Evolutionary conservation across 2,888 invertebrate species (phyloP), one percentile per base, ranked within the genome.

Genomic region (Macrophya annulata): DNA sequence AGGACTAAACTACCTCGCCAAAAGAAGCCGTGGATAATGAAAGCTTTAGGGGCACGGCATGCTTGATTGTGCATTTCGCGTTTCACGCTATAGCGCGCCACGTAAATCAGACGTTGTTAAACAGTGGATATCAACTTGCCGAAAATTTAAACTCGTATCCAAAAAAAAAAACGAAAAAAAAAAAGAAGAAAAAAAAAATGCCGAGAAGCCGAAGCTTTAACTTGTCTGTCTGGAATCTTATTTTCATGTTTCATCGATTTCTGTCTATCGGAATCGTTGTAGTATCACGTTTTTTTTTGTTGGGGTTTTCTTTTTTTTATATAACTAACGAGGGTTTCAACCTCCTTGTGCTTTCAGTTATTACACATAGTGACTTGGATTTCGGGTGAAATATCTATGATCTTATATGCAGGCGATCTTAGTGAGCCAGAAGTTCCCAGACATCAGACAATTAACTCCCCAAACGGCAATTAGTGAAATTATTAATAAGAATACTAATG

Each of bases 381-480:
- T 21, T 48, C n/a, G 45, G 76, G 79, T 31, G 31, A 37, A 55
- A n/a, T 62, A 21, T 81, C 62, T n/a, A 9, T 31, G 25, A 25
- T 43, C 43, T 45, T 12, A 17, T 12, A 17, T 17, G 37, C 31
- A 31, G 43, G 62, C 40, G 62, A 40, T 62, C 40, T 21, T 12
- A 25, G 81, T n/a, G 81, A 81, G 37, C 59, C 81, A n/a, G 12
- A 79, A 87, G 87, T 90, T 91, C 89, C 89, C 91, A 92, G 92
- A 90, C 91, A 85, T 85, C 31, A 88, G 85, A 89, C 90, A 89
- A 90, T 91, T 90, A 92, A 92, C 92, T 91, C 89, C 89, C 90
- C 90, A 92, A 92, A 91, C 86, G 89, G 88, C 91, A 92, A 92
- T 92, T 92, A 92, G 89, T 88, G 88, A 91, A 92, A 92, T 92